Evolutionary conservation across 64 coral and sea anemone genomes (phyloP), one percentile per base, ranked within the genome.

Genomic region (Montipora sp.): DNA sequence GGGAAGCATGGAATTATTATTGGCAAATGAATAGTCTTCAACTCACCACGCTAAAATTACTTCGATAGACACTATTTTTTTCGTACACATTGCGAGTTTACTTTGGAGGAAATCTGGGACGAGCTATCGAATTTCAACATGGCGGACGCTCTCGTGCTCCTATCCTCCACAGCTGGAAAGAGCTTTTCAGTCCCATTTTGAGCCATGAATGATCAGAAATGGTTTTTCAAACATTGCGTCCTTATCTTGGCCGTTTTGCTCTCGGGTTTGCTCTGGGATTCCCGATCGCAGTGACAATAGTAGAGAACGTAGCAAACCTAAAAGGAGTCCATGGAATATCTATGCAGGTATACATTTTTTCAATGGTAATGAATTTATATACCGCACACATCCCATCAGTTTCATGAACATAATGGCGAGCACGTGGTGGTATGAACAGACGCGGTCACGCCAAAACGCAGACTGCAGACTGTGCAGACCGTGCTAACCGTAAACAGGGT

Each of bases 271-370:
- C 92, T 4, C 20, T 96, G 3, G 87, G 91, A 11, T 61, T 96
- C 0, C 95, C 95, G 20, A 18, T 96, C 2, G 92, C 78, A 9
- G 89, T 96, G 8, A 92, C 95, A 2, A 83, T 96, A 14, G 82
- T 89, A 9, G 95, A 96, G 16, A 93, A 96, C 36, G 80, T 96
- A 16, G 92, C 90, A 13, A 90, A 75, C 19, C 48, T 96, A 48
- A 87, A 91, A 47, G 67, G 87, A 27, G 91, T 96, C 7, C 80
- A 76, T 2, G 95, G 95, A 15, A 87, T 89, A 59, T 96, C 95
- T 11, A 96, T 96, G 95, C 90, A 96, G 75, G 95, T 90, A 59
- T 66, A 3, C 18, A 14, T 72, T 87, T 13, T 13, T 47, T 44
- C 23, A 23, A 84, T 63, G 2, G 21, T n/a, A 12, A 36, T n/a